Base-by-base conservation (phyloP, 2,888 invertebrate genomes). In the Capitulum mitella region DNA sequence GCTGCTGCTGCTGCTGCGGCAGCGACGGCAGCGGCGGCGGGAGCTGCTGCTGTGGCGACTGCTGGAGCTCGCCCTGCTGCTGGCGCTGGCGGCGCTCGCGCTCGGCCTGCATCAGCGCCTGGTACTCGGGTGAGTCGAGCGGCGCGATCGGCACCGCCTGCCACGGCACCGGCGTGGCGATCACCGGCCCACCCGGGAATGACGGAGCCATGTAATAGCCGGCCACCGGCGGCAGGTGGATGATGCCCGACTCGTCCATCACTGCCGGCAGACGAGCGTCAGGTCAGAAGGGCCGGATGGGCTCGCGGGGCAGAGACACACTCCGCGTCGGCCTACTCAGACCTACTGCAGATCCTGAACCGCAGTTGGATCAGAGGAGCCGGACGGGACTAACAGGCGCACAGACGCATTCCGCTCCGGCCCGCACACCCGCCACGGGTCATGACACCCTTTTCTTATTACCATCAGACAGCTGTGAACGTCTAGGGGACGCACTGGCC, bases 101-200 rank as follows among this genome's bases (percentile, higher is more conserved):
- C 46, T 76, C n/a, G 29, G 22, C 43, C 29, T 29, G 12, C 43
- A 76, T 10, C 29, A 76, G 46, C 46, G 46, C 46, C 46, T 76
- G 76, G 46, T 76, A 76, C 46, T 46, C 76, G 46, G 76, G 76
- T 12, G 76, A 76, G 46, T 48, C 32, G 5, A 76, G 76, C 12
- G 76, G 76, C 29, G 76, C 76, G 29, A 76, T 48, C 29, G 76
- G 76, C 48, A 80, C 51, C 29, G 80, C 51, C 40, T 80, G 80
- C 80, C 81, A 81, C 80, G 81, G 82, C n/a, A 82, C 81, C 26
- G 82, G 82, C 51, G 82, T 81, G 58, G 82, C 80, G 78, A 82
- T 78, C 79, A 82, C 40, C 26, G 82, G 82, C 5, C 82, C 82
- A 19, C 82, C 82, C n/a, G 82, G 81, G 77, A 80, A 82, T 29